Conservation (phyloP, 2,888 invertebrate genomes). For the Plagodis dolabraria region DNA sequence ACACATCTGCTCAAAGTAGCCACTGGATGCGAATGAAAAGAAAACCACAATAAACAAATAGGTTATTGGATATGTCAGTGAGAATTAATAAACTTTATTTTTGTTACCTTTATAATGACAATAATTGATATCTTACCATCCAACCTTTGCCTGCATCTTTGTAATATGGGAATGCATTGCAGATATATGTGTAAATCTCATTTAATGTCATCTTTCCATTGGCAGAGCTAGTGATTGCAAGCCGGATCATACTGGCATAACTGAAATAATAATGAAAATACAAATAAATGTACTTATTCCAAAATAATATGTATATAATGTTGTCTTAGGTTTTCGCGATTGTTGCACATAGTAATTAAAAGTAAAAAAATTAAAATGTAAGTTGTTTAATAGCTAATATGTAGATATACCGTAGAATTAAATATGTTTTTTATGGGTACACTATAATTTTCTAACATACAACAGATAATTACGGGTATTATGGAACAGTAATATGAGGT, state of each 20-base stretch:
- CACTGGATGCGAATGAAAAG: too few relatives aligned
- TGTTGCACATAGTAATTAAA: too few relatives aligned
- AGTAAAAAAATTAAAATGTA: too few relatives aligned
- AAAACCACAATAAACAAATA: too few relatives aligned
- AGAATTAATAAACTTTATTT: too few relatives aligned
- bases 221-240: slow-evolving; percentile 88
- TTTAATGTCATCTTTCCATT: slow-evolving; percentile 90
- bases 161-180: slow-evolving; percentile 89
- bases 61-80: too few relatives aligned
- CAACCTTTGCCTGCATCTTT: slow-evolving; percentile 88
- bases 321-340: too few relatives aligned
- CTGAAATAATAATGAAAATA: slow-evolving; percentile 70
- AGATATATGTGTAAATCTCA: slow-evolving; percentile 90
- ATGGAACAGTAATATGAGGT: neutral
- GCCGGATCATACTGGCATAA: slow-evolving; percentile 88
- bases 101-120: neutral
- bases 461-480: neutral
- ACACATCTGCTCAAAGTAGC: too few relatives aligned
- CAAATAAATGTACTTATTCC: too few relatives aligned
- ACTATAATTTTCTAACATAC: too few relatives aligned
- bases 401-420: neutral
- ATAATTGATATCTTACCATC: slow-evolving; percentile 83
- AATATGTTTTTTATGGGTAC: neutral
- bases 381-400: too few relatives aligned
- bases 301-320: too few relatives aligned